Conservation (phyloP, 2,888 invertebrate species). For the Drosophila putrida region DNA sequence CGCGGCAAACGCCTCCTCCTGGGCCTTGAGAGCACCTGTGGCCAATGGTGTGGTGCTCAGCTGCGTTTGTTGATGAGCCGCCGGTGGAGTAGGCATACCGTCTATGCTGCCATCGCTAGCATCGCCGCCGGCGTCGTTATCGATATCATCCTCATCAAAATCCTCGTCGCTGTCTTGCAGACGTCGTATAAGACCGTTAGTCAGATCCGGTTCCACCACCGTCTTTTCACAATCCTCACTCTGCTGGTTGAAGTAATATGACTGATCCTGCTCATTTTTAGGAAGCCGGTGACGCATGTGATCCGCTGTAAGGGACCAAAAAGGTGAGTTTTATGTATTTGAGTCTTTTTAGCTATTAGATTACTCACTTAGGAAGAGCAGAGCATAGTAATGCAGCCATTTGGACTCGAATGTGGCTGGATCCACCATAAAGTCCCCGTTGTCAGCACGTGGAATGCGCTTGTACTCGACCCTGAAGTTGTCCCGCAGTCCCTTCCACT, state of each 20-base stretch:
- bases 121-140: slow-evolving; percentile 69
- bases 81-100: slow-evolving; percentile 69
- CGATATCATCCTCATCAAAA: slow-evolving; percentile 83
- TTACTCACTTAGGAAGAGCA: slow-evolving; percentile 84
- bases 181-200: slow-evolving; percentile 84
- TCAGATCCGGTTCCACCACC: slow-evolving; percentile 84
- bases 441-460: slow-evolving; percentile 84
- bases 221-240: slow-evolving; percentile 83
- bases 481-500: slow-evolving; percentile 85
- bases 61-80: slow-evolving; percentile 70
- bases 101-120: slow-evolving; percentile 56
- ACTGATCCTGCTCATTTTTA: slow-evolving; percentile 83
- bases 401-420: slow-evolving; percentile 85
- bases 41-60: slow-evolving; percentile 72
- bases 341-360: neutral
- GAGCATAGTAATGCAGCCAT: slow-evolving; percentile 85
- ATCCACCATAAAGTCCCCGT: slow-evolving; percentile 84
- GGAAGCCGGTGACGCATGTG: slow-evolving; percentile 85
- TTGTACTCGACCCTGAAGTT: slow-evolving; percentile 86
- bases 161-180: slow-evolving; percentile 84
- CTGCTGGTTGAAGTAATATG: slow-evolving; percentile 81
- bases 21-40: slow-evolving; percentile 62
- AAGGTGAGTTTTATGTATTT: neutral
- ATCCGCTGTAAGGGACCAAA: slow-evolving; percentile 74
- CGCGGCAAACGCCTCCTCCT: slow-evolving; percentile 62